phyloP scores from a whole-genome alignment of 2,797 vertebrate genomes.

The Aselliscus stoliczkanus region DNA sequence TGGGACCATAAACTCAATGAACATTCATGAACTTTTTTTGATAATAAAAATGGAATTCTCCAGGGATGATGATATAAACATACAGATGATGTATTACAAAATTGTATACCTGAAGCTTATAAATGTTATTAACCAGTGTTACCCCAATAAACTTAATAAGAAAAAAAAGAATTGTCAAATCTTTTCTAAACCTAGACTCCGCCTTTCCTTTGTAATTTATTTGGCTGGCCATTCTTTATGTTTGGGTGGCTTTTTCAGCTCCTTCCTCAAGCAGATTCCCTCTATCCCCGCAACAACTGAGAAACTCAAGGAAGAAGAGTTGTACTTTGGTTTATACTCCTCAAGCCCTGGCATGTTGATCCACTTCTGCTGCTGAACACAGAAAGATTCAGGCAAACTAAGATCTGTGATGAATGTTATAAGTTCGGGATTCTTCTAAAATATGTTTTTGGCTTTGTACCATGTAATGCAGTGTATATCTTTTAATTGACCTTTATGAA shows the following conservation, averaged over 20 bases:
- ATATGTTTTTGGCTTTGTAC: neutral
- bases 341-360: neutral
- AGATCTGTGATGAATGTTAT: neutral
- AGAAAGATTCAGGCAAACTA: neutral
- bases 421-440: neutral
- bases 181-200: neutral
- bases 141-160: too few relatives aligned
- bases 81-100: neutral
- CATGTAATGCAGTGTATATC: neutral
- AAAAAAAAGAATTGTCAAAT: neutral
- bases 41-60: constrained; percentile 7
- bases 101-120: too few relatives aligned
- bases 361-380: neutral
- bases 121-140: too few relatives aligned
- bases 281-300: neutral
- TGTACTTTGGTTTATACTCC: neutral
- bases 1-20: neutral
- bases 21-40: neutral
- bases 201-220: neutral
- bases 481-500: neutral
- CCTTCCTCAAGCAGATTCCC: neutral
- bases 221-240: neutral
- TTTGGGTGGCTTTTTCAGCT: neutral
- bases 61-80: neutral
- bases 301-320: neutral